A percentile compares a stretch with the other conserved stretches of the same genome.
These are phyloP conservation scores for Pelecanoides urinatrix DNA, from an alignment of 2,113 vertebrate species.

Conservation along the genomic window DNA sequence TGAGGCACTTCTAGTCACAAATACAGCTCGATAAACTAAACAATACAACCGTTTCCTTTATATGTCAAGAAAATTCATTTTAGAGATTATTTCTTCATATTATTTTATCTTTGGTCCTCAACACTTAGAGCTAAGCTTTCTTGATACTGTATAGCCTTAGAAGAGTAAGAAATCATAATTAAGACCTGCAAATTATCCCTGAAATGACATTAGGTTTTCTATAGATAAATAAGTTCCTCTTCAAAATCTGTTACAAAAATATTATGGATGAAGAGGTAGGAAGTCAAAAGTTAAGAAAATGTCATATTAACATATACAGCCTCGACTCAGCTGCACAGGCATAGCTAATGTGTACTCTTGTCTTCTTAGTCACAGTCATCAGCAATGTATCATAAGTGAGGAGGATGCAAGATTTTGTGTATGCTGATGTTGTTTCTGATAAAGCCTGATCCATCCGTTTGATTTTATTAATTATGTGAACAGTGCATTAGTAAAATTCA, in stretches of 20 bases:
- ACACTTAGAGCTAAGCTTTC: background rate
- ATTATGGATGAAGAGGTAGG: background rate
- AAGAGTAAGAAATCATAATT: background rate
- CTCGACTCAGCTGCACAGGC: background rate
- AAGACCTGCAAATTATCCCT: background rate
- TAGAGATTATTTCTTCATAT: background rate
- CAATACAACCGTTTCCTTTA: background rate
- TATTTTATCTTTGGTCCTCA: background rate
- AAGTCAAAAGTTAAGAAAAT: conserved; percentile 41
- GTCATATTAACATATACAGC: background rate
- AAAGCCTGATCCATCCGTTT: background rate
- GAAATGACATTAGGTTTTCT: background rate
- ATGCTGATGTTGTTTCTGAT: background rate
- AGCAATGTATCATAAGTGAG: background rate
- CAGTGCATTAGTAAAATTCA: background rate
- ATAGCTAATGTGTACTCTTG: background rate
- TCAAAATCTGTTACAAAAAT: background rate
- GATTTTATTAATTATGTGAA: background rate
- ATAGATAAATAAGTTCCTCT: background rate
- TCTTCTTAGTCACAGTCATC: background rate
- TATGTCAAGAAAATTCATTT: background rate
- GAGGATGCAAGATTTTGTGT: background rate
- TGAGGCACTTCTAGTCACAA: background rate
- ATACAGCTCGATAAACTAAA: background rate
- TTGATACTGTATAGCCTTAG: background rate